Base-by-base conservation (phyloP, 2,888 invertebrate species). In the Sicus ferrugineus region DNA sequence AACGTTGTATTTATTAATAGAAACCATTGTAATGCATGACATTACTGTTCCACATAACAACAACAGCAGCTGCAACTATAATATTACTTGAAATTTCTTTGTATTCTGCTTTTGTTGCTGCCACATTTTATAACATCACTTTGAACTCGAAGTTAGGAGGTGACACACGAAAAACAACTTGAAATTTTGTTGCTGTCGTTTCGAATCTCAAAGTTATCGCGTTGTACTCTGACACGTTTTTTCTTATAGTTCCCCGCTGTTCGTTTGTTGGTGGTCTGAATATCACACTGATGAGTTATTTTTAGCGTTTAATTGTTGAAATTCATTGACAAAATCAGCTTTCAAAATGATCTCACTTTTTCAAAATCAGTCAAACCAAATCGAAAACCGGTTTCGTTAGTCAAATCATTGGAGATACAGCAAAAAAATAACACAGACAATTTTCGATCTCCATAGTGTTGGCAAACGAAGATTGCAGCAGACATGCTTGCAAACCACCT, bases 321-420 rank as follows among this genome's bases (percentile, higher is more conserved):
- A 79, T 84, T 84, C 83, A 84, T 84, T 84, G 82, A 85, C 85
- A 86, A 85, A 85, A 85, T 86, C 85, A 85, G 85, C 85, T 85
- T 85, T 85, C 85, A 85, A 85, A 86, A 86, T 85, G 85, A 85
- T 85, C 85, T 85, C 85, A 85, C 85, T 85, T 83, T 83, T 80
- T 81, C 79, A 77, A 83, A 84, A 83, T 82, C 84, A 85, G 85
- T 84, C 84, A 85, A 85, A 85, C 81, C 85, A 85, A 85, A 85
- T 85, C 85, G 85, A 85, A 85, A 85, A 85, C 85, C 85, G 85
- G 85, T 85, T 85, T 85, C 81, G 85, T 85, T 73, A 80, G 79
- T 80, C 81, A 82, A 82, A 83, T 83, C 81, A 79, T 76, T 70
- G 74, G n/a, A 69, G 67, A 67, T 34, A 42, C 46, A 46, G 26